These are phyloP conservation scores for Paramormyrops hopkinsi DNA, from an alignment of 2,797 vertebrate genomes.

Conservation along the genomic window DNA sequence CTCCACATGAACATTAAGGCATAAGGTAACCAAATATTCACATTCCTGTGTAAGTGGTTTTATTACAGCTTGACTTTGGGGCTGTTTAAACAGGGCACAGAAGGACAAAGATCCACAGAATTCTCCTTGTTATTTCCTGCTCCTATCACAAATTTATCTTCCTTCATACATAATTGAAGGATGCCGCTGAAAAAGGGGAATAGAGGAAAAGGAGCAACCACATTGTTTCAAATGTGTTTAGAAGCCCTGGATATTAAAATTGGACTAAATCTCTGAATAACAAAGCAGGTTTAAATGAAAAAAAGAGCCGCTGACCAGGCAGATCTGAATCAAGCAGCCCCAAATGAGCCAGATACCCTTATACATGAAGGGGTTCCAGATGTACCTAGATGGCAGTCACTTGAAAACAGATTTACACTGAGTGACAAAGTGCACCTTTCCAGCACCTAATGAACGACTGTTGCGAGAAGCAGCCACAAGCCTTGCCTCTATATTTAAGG, in stretches of 20 bases:
- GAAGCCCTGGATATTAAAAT: not conserved
- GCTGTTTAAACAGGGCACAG: constrained; percentile 14
- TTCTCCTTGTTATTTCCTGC: not conserved
- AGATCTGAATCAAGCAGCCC: not conserved
- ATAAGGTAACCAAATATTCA: not conserved
- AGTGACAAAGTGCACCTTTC: not conserved
- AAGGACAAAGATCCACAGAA: constrained; percentile 17
- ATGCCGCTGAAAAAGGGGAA: not conserved
- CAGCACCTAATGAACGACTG: not conserved
- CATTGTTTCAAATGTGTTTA: not conserved
- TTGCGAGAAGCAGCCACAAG: not conserved
- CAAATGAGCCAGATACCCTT: too few species aligned
- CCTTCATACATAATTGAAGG: constrained; percentile 23
- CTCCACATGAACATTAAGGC: not conserved
- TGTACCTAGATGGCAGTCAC: not conserved
- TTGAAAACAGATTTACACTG: not conserved
- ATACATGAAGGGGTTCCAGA: not conserved
- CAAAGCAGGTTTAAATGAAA: not conserved
- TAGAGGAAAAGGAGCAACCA: not conserved
- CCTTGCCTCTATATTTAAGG: not conserved
- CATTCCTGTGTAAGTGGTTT: constrained; percentile 18
- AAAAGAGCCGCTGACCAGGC: not conserved
- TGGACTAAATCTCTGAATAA: not conserved
- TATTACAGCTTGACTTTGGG: constrained; percentile 9
- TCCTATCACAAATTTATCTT: constrained; percentile 21